Conservation (phyloP, 2,113 vertebrate species). For the Pogonocichla stellata region DNA sequence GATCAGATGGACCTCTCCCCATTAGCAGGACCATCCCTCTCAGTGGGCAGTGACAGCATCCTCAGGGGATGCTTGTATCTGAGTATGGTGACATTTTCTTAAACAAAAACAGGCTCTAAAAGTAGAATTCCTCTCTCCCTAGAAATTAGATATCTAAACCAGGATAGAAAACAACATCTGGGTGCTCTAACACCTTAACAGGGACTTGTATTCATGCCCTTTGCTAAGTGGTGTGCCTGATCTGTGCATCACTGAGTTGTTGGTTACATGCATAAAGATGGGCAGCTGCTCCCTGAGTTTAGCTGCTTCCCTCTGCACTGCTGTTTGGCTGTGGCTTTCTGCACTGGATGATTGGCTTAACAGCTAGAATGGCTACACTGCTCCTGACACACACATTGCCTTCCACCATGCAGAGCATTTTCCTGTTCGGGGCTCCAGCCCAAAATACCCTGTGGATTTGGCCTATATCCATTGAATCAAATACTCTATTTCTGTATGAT, state of each 20-base stretch:
- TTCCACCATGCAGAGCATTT: neutral
- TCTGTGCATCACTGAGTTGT: fast-evolving
- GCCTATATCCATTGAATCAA: neutral
- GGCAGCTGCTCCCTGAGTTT: neutral
- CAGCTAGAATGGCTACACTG: neutral
- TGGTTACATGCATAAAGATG: neutral
- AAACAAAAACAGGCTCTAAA: neutral
- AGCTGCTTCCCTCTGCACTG: neutral
- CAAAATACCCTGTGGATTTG: neutral
- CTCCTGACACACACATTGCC: neutral
- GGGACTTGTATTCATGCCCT: too few species aligned
- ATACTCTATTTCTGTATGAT: neutral
- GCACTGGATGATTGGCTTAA: neutral
- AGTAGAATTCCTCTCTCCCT: neutral
- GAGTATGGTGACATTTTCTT: neutral
- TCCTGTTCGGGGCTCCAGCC: neutral
- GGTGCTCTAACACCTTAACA: neutral
- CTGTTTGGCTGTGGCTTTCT: neutral
- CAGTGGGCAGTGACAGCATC: neutral
- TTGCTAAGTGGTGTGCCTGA: neutral
- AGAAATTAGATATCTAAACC: neutral
- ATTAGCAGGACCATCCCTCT: neutral
- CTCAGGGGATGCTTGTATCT: neutral
- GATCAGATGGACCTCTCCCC: neutral
- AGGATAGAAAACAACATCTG: neutral